Evolutionary conservation across 1,140 invertebrate species (phyloP).

Genomic region (Drosophila auraria): DNA sequence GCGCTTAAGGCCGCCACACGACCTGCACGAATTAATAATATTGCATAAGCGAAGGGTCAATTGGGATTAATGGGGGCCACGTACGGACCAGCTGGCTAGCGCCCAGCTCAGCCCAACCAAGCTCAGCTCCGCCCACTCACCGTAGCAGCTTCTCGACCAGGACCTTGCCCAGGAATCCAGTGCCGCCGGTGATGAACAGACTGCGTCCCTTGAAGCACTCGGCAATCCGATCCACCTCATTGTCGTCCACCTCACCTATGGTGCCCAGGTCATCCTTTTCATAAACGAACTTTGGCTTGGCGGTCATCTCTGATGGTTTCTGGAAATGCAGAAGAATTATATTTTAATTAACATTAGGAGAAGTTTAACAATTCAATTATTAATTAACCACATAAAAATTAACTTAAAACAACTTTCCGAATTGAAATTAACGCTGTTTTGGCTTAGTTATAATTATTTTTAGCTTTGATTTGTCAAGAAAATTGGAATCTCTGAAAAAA

Average conservation of each 20-base stretch:
- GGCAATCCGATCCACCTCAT: constrained; percentile 86
- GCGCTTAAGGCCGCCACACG: constrained; percentile 88
- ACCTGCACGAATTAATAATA: constrained; percentile 78
- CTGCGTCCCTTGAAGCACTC: constrained; percentile 86
- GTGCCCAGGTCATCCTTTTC: constrained; percentile 68
- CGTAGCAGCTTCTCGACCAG: constrained; percentile 93
- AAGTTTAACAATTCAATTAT: no score
- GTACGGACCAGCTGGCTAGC: constrained; percentile 35
- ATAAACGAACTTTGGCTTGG: constrained; percentile 74
- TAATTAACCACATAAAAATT: no score
- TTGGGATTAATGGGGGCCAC: constrained; percentile 66
- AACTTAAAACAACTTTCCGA: no score
- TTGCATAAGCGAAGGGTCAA: constrained; percentile 59
- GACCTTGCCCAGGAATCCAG: constrained; percentile 96
- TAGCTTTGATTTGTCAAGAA: no score
- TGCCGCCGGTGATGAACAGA: constrained; percentile 89
- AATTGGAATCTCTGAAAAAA: no score
- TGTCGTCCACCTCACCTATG: constrained; percentile 73
- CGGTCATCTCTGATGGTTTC: constrained; percentile 59
- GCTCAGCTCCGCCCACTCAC: constrained; percentile 71
- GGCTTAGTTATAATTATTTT: no score
- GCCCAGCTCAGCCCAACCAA: constrained; percentile 14
- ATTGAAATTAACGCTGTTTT: no score
- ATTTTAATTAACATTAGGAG: no score
- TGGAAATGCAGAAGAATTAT: neutral